Evolutionary conservation across 2,113 vertebrate genomes (phyloP).

Genomic region (Morone chrysops): DNA sequence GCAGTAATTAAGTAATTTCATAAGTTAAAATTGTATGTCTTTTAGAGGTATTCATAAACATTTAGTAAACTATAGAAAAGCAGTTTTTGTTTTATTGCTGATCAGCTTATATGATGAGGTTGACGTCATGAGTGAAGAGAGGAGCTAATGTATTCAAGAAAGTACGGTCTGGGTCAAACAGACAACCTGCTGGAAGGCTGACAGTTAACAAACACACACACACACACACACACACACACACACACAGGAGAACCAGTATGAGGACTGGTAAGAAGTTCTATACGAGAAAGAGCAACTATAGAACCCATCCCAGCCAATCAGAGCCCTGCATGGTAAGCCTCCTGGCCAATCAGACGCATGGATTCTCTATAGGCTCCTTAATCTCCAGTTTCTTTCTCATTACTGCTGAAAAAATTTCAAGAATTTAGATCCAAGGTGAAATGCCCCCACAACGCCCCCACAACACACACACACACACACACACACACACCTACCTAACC

Average conservation of each 20-base stretch:
- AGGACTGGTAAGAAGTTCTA: slow-evolving; percentile 32
- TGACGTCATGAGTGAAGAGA: background rate
- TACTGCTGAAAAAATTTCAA: slow-evolving; percentile 74
- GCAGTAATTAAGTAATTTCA: too few species aligned
- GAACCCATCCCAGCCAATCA: slow-evolving; percentile 51
- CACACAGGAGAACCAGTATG: slow-evolving; percentile 23
- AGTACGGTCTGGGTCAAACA: slow-evolving; percentile 35
- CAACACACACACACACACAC: slow-evolving; percentile 7
- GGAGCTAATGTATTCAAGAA: background rate
- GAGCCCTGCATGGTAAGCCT: background rate
- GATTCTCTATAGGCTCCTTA: slow-evolving; percentile 52
- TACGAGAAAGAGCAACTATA: slow-evolving; percentile 38
- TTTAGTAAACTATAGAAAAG: too few species aligned
- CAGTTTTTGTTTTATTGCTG: background rate
- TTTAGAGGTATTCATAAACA: background rate
- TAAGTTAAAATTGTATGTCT: background rate
- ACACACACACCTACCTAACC: background rate
- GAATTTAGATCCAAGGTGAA: slow-evolving; percentile 70
- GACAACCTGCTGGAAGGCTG: slow-evolving; percentile 5
- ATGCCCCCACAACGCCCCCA: background rate
- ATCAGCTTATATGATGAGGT: background rate
- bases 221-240: slow-evolving; percentile 3
- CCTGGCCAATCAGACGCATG: slow-evolving; percentile 39
- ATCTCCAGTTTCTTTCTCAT: slow-evolving; percentile 56
- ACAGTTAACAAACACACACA: background rate